Base-by-base conservation (phyloP, 2,797 vertebrate species). In the Acanthurus lineatus region DNA sequence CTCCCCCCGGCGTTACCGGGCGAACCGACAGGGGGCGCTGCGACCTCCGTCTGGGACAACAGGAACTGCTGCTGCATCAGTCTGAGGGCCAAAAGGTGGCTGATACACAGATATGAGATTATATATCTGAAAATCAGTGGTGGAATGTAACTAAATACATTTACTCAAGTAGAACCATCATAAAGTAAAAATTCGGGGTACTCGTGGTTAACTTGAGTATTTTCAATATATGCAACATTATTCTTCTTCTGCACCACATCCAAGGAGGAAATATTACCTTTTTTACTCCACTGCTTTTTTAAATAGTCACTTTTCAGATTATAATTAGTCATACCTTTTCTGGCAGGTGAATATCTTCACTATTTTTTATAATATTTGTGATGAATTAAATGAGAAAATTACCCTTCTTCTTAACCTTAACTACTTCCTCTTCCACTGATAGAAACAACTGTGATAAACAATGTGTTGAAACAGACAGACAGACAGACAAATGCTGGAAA, bases 1-100 rank as follows among this genome's bases (percentile, higher is more conserved):
- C 95, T 92, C 94, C 95, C 88, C 85, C 84, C 77, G 64, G 9
- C 17, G 52, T 16, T 0, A 28, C 28, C 71, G 44, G 47, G 15
- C 3, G 2, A 4, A 12, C 91, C 93, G 81, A 75, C 85, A 91
- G 93, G 76, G 84, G 93, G 91, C 94, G 92, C 92, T 86, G 72
- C 22, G 1, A 7, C 49, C 20, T 5, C 42, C 38, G 25, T 40
- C 52, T 22, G 28, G 0, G 10, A 1, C 32, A 11, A 15, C 68
- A n/a, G n/a, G 64, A 59, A 25, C n/a, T 1, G 54, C 57, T 40
- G 40, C 51, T 8, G 32, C 51, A 9, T 7, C 53, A 14, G 45
- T 0, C 51, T 25, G 22, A 47, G 16, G n/a, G n/a, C 8, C 20
- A 10, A 20, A 20, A 59, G 25, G n/a, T 51, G 42, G 17, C 28